These are phyloP conservation scores for Stegastes partitus DNA, from an alignment of 2,113 vertebrate species.

Conservation along the genomic window DNA sequence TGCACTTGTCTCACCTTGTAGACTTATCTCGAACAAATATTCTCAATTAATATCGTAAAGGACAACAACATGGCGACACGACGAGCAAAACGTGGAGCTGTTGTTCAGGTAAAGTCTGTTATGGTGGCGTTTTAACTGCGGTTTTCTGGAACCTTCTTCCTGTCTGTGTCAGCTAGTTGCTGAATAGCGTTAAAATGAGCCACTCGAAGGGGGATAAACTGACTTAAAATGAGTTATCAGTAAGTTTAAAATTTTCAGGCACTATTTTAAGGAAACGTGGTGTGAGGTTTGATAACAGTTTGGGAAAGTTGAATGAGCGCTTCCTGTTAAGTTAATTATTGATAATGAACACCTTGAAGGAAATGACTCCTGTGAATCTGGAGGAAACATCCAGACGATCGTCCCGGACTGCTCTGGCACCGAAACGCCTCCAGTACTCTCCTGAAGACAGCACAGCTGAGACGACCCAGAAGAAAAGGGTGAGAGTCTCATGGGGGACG, in stretches of 20 bases:
- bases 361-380: constrained; percentile 6
- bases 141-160: not conserved
- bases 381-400: constrained; percentile 15
- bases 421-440: constrained; percentile 55
- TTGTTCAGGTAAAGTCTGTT: not conserved
- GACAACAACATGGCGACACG: constrained; percentile 31
- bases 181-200: not conserved
- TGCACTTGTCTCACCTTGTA: rapidly evolving
- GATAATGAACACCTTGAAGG: constrained; percentile 27
- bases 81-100: constrained; percentile 17
- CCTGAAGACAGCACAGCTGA: constrained; percentile 1
- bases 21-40: rapidly evolving
- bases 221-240: too few relatives aligned
- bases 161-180: not conserved
- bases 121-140: not conserved
- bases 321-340: not conserved
- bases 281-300: not conserved
- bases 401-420: not conserved
- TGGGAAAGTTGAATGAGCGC: not conserved
- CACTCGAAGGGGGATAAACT: too few relatives aligned
- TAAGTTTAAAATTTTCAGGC: too few relatives aligned
- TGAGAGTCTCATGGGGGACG: not conserved
- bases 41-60: rapidly evolving
- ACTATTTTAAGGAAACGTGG: not conserved
- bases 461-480: constrained; percentile 12